A percentile compares a stretch with the other conserved stretches of the same genome.
phyloP scores from a whole-genome alignment of 2,888 invertebrate genomes.

The Drosophila parthenogenetica region DNA sequence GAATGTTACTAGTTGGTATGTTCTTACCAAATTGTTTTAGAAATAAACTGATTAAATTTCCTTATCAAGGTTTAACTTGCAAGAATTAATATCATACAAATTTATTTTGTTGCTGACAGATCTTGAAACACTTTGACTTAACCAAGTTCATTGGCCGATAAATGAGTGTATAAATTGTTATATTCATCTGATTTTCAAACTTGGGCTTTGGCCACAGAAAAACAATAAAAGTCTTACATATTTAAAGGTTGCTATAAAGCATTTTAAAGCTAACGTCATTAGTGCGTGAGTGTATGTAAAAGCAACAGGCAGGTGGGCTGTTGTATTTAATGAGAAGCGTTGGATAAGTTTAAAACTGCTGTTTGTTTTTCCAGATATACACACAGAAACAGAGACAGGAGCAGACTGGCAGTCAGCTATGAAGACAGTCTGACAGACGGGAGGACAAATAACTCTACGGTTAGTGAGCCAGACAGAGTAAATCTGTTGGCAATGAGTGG shows the following conservation, averaged over 20 bases:
- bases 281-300: conserved; percentile 21
- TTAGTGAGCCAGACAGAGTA: conserved; percentile 1
- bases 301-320: conserved; percentile 63
- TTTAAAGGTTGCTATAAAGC: background rate
- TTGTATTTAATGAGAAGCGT: conserved; percentile 67
- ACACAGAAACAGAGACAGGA: conserved; percentile 9
- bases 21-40: no score
- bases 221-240: background rate
- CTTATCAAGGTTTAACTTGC: no score
- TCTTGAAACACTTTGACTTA: no score
- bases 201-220: no score
- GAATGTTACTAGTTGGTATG: no score
- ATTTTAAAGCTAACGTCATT: background rate
- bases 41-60: no score
- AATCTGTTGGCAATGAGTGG: conserved; percentile 36
- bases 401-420: background rate
- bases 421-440: conserved; percentile 1
- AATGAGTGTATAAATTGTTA: no score
- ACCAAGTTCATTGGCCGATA: no score
- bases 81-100: no score
- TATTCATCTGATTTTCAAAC: no score
- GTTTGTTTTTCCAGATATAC: conserved; percentile 32
- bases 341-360: conserved; percentile 59
- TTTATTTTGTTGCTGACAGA: no score
- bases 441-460: background rate